phyloP scores from a whole-genome alignment of 1,140 invertebrate genomes.

The Drosophila rufa region DNA sequence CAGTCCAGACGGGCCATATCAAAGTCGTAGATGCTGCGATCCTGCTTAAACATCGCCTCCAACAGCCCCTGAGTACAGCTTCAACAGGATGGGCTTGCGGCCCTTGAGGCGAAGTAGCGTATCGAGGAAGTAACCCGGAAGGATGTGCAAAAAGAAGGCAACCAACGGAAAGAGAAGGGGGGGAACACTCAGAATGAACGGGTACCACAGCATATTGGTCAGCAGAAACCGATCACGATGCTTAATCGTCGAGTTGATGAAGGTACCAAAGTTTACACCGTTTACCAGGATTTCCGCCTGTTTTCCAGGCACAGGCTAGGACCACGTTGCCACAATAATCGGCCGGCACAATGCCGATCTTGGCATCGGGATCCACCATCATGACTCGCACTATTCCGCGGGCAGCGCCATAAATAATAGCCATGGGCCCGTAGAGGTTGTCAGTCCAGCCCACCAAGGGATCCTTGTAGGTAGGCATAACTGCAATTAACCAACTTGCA shows the following conservation, averaged over 20 bases:
- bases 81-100: slow-evolving; percentile 85
- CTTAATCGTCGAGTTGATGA: slow-evolving; percentile 68
- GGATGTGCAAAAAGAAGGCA: slow-evolving; percentile 86
- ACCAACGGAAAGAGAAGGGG: slow-evolving; percentile 83
- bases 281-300: slow-evolving; percentile 63
- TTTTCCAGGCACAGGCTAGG: slow-evolving; percentile 90
- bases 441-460: slow-evolving; percentile 92
- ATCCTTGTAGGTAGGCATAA: slow-evolving; percentile 92
- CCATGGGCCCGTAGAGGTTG: slow-evolving; percentile 95
- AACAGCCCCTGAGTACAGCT: slow-evolving; percentile 89
- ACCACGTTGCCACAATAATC: slow-evolving; percentile 91
- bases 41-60: slow-evolving; percentile 86
- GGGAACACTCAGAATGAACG: slow-evolving; percentile 79
- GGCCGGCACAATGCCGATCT: slow-evolving; percentile 89
- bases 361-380: slow-evolving; percentile 86
- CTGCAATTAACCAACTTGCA: slow-evolving; percentile 88
- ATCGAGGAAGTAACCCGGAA: slow-evolving; percentile 88
- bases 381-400: slow-evolving; percentile 90
- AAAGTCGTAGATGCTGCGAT: slow-evolving; percentile 89
- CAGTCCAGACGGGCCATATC: slow-evolving; percentile 89
- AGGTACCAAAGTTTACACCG: slow-evolving; percentile 86
- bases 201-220: slow-evolving; percentile 85
- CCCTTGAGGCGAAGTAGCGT: slow-evolving; percentile 85
- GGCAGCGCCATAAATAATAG: slow-evolving; percentile 88
- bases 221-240: slow-evolving; percentile 67